phyloP scores from a whole-genome alignment of 1,140 invertebrate genomes.

The Monomorium pharaonis region DNA sequence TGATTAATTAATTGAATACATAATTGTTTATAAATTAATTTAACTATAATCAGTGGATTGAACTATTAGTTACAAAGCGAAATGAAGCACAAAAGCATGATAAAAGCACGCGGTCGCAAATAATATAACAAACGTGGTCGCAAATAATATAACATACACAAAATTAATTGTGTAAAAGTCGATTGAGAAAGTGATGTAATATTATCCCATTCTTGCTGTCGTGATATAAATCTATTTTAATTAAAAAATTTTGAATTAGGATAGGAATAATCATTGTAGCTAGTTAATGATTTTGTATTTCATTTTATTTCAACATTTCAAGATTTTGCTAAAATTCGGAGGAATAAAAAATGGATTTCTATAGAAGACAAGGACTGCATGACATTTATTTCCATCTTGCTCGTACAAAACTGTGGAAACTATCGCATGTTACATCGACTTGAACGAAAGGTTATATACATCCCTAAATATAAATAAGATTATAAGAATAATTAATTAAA shows the following conservation, averaged over 20 bases:
- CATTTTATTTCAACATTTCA: neutral
- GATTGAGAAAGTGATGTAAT: neutral
- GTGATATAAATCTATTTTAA: neutral
- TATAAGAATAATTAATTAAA: constrained; percentile 34
- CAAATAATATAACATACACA: constrained; percentile 13
- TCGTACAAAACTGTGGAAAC: constrained; percentile 51
- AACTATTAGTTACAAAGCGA: neutral
- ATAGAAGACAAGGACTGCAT: constrained; percentile 51
- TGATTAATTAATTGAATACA: constrained; percentile 15
- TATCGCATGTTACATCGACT: constrained; percentile 44
- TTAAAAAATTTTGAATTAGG: neutral
- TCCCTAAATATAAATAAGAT: constrained; percentile 5
- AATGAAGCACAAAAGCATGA: constrained; percentile 7
- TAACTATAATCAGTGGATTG: neutral
- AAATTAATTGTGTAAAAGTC: constrained; percentile 41
- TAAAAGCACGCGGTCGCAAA: constrained; percentile 4
- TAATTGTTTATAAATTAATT: constrained; percentile 32
- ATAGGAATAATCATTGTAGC: neutral
- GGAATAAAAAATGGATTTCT: constrained; percentile 20
- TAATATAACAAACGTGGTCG: constrained; percentile 14
- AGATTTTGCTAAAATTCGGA: neutral
- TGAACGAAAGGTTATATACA: constrained; percentile 27
- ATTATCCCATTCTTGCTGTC: neutral
- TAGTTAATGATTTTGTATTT: neutral
- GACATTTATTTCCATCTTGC: constrained; percentile 52